Evolutionary conservation across 2,888 invertebrate genomes (phyloP).

Genomic region (Drosophila seclusa): DNA sequence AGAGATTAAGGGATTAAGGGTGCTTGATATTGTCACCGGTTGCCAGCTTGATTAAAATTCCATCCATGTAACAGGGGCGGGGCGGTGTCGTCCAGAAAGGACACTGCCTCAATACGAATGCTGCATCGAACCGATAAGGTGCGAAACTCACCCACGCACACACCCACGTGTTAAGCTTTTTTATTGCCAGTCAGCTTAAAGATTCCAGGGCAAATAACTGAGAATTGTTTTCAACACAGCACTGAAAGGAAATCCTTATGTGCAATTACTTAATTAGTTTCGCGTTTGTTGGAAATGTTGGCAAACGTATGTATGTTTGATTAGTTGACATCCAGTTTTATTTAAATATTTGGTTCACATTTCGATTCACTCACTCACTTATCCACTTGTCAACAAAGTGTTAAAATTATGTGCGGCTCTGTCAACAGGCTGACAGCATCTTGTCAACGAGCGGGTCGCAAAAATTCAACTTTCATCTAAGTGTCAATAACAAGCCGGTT

Average conservation of each 20-base stretch:
- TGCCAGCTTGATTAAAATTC: slow-evolving; percentile 47
- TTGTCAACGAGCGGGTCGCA: not conserved
- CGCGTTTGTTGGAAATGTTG: not conserved
- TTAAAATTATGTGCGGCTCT: not conserved
- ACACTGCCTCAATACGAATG: not conserved
- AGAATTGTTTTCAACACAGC: not conserved
- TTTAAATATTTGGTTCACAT: not conserved
- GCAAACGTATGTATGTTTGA: not conserved
- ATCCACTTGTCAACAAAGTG: slow-evolving; percentile 3
- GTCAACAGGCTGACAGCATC: not conserved
- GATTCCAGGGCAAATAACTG: not conserved
- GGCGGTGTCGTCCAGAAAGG: not conserved
- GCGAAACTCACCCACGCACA: not conserved
- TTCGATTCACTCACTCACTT: not conserved
- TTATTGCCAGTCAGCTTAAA: slow-evolving; percentile 23
- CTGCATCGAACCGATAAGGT: slow-evolving; percentile 8
- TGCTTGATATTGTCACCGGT: slow-evolving; percentile 28
- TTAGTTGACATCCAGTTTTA: not conserved
- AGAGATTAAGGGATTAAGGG: slow-evolving; percentile 11
- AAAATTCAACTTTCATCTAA: slow-evolving; percentile 7
- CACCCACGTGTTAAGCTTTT: slow-evolving; percentile 12
- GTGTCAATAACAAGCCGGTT: slow-evolving; percentile 5
- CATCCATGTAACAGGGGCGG: slow-evolving; percentile 12
- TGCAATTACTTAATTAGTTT: not conserved
- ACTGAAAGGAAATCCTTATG: not conserved